Evolutionary conservation across 2,888 invertebrate genomes (phyloP), one percentile per base, ranked within the genome.

Genomic region (Drosophila gaucha): DNA sequence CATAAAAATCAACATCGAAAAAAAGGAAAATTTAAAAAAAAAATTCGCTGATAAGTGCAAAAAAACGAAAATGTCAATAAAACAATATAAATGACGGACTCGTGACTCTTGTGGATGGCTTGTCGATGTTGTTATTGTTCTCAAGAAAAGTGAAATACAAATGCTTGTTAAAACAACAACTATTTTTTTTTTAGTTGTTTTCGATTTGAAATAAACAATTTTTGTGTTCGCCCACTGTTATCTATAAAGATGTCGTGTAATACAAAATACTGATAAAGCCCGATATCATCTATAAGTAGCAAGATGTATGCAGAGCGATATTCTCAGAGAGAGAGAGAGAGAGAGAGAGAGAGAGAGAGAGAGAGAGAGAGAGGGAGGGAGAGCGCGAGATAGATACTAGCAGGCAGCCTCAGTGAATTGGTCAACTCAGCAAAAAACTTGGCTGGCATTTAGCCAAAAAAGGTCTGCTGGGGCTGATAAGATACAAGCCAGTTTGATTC

Each of bases 31-130:
- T 14, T 5, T 12, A 10, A 24, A 46, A n/a, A 20, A 52, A 69
- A 54, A 73, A 67, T 66, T 43, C 39, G 54, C 79, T 80, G 88
- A 88, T 80, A 86, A 69, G 57, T 77, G 55, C 65, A 68, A 65
- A 28, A 28, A 41, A 65, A 60, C 60, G 47, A 67, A n/a, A 83
- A 74, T 73, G 85, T 67, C 87, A 84, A 84, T 84, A 86, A 84
- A 84, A 85, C 75, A 80, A 84, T 86, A 86, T 76, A 84, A 83
- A 78, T 78, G 87, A 86, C 59, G 74, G 80, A 84, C 87, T 88
- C 86, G 88, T 86, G 88, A 84, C 83, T 80, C 49, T 50, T 52
- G 36, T 52, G 72, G 56, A 49, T 70, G 54, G 50, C 14, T 69
- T 35, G 57, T 51, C 57, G 57, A 14, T 54, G 55, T 56, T 46